phyloP scores from a whole-genome alignment of 2,113 vertebrate genomes.

The Panthera uncia region DNA sequence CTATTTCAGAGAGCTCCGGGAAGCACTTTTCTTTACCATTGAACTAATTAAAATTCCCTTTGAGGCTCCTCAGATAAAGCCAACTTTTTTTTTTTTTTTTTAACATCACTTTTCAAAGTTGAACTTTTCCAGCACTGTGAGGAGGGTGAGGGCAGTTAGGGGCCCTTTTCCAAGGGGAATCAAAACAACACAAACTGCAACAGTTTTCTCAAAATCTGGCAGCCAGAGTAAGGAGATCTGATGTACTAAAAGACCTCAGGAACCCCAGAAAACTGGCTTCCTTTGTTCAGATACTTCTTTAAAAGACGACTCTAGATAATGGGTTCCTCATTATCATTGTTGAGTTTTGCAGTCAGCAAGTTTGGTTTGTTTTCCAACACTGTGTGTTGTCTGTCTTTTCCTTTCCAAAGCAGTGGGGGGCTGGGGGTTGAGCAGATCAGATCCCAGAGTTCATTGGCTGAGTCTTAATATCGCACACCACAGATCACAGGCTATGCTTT shows the following conservation, averaged over 20 bases:
- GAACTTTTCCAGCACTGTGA: conserved; percentile 4
- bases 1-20: neutral
- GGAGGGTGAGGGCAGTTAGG: neutral
- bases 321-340: conserved; percentile 19
- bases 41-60: conserved; percentile 46
- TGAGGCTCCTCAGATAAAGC: conserved; percentile 43
- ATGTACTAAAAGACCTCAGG: neutral
- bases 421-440: neutral
- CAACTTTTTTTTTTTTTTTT: conserved; percentile 2
- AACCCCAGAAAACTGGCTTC: conserved; percentile 28
- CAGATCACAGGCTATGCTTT: neutral
- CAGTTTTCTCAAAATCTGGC: neutral
- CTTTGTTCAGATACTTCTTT: conserved; percentile 59
- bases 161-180: neutral
- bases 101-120: conserved; percentile 21
- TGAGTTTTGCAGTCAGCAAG: conserved; percentile 58
- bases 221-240: neutral
- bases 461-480: neutral
- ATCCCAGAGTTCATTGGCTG: neutral
- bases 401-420: conserved; percentile 23
- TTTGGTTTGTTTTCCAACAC: conserved; percentile 59
- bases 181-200: neutral
- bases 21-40: conserved; percentile 5
- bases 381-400: neutral
- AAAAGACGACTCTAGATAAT: conserved; percentile 52